Base-by-base conservation (phyloP, 2,797 vertebrate genomes). In the Sorex maritimensis region DNA sequence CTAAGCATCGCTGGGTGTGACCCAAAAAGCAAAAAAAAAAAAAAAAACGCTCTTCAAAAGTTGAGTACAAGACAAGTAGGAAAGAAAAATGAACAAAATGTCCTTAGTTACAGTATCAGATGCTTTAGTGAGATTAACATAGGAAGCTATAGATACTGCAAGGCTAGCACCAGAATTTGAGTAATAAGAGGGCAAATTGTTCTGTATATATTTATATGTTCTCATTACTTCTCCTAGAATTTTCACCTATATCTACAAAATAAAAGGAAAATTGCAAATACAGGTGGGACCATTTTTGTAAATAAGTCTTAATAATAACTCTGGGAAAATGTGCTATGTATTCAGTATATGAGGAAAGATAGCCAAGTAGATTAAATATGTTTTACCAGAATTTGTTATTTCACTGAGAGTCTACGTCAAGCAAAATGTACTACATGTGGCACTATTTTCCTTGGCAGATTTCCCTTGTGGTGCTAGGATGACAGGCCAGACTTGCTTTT, bases 401-500 rank as follows among this genome's bases (percentile, higher is more conserved):
- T 26, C 9, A 46, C 78, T 21, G 41, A 28, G 21, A 46, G 90
- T 90, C 81, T 46, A 65, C 21, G 83, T 73, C 24, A 84, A 87
- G 34, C 5, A 46, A 78, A 28, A 68, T 86, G 11, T 68, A 61
- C 38, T 61, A 6, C 46, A 23, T 72, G 30, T 79, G 55, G 46
- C 3, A 23, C 10, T 34, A n/a, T 90, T 85, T 88, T 90, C 85
- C 49, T 89, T 26, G 12, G 44, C 49, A 90, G 15, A 38, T 82
- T 93, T 74, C 52, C 24, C 14, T 65, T 8, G 63, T 69, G 21
- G 0, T 88, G 4, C 41, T 90, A 11, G 41, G 23, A n/a, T 55
- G n/a, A 95, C 46, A 94, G 92, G 52, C 28, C 58, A 88, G 81
- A 86, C 78, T 86, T 88, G 26, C 30, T 87, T 88, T 92, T 55